Evolutionary conservation across 2,888 invertebrate genomes (phyloP), one percentile per base, ranked within the genome.

Genomic region (Lithophane ornitopus): DNA sequence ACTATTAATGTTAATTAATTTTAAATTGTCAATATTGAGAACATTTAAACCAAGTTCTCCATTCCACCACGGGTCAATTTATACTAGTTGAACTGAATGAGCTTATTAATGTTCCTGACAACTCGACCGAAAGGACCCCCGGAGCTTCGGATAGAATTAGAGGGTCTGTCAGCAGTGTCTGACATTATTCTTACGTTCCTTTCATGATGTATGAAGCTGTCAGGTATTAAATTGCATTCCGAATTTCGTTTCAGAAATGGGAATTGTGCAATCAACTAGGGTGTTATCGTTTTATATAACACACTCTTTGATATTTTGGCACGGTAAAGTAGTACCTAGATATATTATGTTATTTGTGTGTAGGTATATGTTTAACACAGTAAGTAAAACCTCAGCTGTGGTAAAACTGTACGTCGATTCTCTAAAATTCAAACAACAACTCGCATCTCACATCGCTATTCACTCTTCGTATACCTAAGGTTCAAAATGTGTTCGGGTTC

Each of bases 121-220:
- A 87, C 68, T 68, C 66, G 59, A 73, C 76, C 81, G 63, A 59
- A 72, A 70, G 82, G 76, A 63, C 81, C 85, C 86, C 87, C 63
- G 76, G 67, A 80, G 85, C 81, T 79, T 79, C 78, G 88, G 74
- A 87, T 89, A 80, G 85, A 90, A 93, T 92, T 90, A 92, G 87
- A 87, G 91, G 93, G 90, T 84, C 87, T 87, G 93, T 92, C 91
- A 91, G 87, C 87, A 81, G 85, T 90, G 89, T 89, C 90, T 87
- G 86, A 83, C 89, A 85, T 87, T 89, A 89, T 91, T 90, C 84
- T 85, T 82, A 62, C 72, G 63, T 71, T 80, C 74, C 77, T 69
- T 77, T 74, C 78, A 74, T 85, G 88, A 89, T 76, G 80, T 85
- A 87, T 87, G 84, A 68, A 76, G 41, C 81, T 88, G 88, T 87